Conservation (phyloP, 2,888 invertebrate genomes). For the Automeris io region DNA sequence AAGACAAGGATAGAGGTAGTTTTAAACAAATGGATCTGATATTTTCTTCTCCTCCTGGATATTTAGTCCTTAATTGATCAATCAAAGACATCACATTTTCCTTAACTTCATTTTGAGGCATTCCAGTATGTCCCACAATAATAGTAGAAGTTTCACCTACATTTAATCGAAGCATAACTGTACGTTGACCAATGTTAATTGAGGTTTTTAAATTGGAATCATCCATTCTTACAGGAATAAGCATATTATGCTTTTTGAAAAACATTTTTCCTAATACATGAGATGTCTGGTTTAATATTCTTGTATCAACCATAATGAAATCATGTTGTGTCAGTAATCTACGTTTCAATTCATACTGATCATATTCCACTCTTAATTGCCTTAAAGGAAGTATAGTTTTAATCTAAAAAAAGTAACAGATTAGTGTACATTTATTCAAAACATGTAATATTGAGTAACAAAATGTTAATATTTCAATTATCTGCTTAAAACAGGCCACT, state of each 20-base stretch:
- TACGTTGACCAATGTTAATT: conserved; percentile 78
- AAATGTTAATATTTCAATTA: not conserved
- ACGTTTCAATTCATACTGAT: conserved; percentile 85
- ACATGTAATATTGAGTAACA: no score
- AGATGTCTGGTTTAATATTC: conserved; percentile 82
- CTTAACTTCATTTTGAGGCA: conserved; percentile 77
- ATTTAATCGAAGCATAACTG: conserved; percentile 78
- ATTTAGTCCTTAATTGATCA: conserved; percentile 74
- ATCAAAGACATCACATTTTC: conserved; percentile 82
- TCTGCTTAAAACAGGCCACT: no score
- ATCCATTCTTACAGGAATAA: conserved; percentile 80
- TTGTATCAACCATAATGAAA: conserved; percentile 86
- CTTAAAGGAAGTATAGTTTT: conserved; percentile 87
- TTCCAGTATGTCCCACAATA: conserved; percentile 81
- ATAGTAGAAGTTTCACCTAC: conserved; percentile 80
- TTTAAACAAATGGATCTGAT: conserved; percentile 83
- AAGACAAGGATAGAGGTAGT: conserved; percentile 74
- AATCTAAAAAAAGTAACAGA: conserved; percentile 56
- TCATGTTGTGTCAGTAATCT: conserved; percentile 87
- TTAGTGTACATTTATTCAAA: no score
- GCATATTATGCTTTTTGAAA: conserved; percentile 78
- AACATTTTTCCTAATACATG: conserved; percentile 85
- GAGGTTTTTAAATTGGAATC: conserved; percentile 75
- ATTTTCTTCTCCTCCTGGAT: conserved; percentile 87
- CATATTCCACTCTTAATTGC: conserved; percentile 87